Evolutionary conservation across 1,140 invertebrate genomes (phyloP).

Genomic region (Drosophila sucinea): DNA sequence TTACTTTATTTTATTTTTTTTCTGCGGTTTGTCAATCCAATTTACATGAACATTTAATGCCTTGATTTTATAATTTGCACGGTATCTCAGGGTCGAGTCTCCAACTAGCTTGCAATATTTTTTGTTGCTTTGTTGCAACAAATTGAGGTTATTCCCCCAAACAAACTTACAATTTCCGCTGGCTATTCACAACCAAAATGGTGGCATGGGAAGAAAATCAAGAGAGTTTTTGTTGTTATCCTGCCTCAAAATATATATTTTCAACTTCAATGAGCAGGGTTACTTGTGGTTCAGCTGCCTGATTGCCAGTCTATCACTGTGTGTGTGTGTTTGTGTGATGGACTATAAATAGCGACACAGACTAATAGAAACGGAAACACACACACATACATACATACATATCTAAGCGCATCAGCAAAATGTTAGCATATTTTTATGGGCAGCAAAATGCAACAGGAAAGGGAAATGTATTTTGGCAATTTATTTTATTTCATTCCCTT

Average conservation of each 20-base stretch:
- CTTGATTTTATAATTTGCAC: not conserved
- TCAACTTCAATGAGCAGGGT: constrained; percentile 38
- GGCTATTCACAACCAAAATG: constrained; percentile 52
- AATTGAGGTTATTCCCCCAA: constrained; percentile 53
- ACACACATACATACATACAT: constrained; percentile 8
- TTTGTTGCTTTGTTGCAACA: constrained; percentile 36
- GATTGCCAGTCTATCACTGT: constrained; percentile 23
- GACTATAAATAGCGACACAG: constrained; percentile 11
- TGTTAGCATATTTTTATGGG: constrained; percentile 54
- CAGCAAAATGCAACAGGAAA: constrained; percentile 12
- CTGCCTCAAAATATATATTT: constrained; percentile 52
- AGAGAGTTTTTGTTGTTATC: constrained; percentile 39
- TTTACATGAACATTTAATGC: no score
- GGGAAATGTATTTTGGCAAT: constrained; percentile 42
- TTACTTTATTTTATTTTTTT: no score
- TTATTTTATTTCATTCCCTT: constrained; percentile 31
- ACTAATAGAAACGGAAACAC: not conserved
- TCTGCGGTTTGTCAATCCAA: no score
- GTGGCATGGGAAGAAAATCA: constrained; percentile 11
- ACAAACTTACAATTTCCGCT: constrained; percentile 61
- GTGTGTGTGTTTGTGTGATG: constrained; percentile 1
- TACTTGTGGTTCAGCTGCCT: constrained; percentile 33
- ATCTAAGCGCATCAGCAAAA: constrained; percentile 6
- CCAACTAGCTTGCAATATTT: not conserved
- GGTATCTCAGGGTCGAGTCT: not conserved